These are phyloP conservation scores for Syngnathus scovelli DNA, from an alignment of 2,113 vertebrate genomes.

Conservation along the genomic window DNA sequence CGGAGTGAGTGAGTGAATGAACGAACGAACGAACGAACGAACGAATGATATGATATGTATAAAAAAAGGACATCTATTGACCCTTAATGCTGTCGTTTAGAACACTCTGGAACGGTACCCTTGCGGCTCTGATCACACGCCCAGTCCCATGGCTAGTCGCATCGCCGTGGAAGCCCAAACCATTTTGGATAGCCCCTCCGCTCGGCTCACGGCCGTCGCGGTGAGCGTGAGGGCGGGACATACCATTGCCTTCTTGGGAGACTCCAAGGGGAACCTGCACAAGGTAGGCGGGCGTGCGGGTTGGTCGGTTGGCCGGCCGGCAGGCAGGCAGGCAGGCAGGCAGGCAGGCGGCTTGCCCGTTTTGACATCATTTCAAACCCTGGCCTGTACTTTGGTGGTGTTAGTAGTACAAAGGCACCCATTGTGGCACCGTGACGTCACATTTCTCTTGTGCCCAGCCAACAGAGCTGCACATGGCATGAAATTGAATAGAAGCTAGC, in stretches of 20 bases:
- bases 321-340: no score
- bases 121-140: constrained; percentile 95
- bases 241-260: constrained; percentile 89
- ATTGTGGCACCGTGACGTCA: constrained; percentile 28
- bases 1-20: no score
- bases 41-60: no score
- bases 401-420: constrained; percentile 44
- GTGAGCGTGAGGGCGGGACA: constrained; percentile 81
- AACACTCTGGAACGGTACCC: constrained; percentile 92
- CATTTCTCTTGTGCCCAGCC: constrained; percentile 1
- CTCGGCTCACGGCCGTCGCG: constrained; percentile 86
- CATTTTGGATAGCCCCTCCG: constrained; percentile 78
- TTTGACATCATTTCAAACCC: no score
- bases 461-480: neutral
- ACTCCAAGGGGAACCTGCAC: constrained; percentile 85
- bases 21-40: no score
- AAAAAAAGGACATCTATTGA: neutral
- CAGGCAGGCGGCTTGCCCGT: no score
- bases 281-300: constrained; percentile 73
- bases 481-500: neutral
- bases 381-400: constrained; percentile 13
- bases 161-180: constrained; percentile 77
- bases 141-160: constrained; percentile 92
- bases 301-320: no score
- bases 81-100: constrained; percentile 47